Conservation (phyloP, 1,140 invertebrate genomes). For the Drosophila leontia region DNA sequence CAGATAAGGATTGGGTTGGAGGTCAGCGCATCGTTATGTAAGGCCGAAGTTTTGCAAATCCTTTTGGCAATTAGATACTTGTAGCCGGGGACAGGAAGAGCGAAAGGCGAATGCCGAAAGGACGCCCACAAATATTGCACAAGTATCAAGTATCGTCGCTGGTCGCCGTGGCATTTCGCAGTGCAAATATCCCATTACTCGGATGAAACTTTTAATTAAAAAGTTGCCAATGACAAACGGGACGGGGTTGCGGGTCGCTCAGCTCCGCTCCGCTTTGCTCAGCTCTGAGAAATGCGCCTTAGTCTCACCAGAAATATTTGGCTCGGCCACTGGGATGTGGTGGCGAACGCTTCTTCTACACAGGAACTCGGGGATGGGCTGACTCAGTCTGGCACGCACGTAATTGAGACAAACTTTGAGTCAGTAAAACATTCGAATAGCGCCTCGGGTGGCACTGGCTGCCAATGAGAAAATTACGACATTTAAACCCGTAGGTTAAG, state of each 20-base stretch:
- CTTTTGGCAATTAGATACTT: slow-evolving; percentile 82
- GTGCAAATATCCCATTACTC: slow-evolving; percentile 83
- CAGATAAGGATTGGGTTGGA: slow-evolving; percentile 19
- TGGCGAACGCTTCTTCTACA: slow-evolving; percentile 1
- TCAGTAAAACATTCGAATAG: slow-evolving; percentile 76
- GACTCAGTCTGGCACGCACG: slow-evolving; percentile 75
- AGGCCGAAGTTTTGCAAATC: slow-evolving; percentile 72
- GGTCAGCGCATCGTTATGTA: slow-evolving; percentile 68
- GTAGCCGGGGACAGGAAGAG: slow-evolving; percentile 50
- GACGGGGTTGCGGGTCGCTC: slow-evolving; percentile 24
- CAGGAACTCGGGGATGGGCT: slow-evolving; percentile 19
- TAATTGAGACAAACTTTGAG: slow-evolving; percentile 82
- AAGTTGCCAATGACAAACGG: slow-evolving; percentile 80
- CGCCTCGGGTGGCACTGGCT: slow-evolving; percentile 35
- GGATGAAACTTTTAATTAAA: slow-evolving; percentile 84
- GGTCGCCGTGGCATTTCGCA: slow-evolving; percentile 67
- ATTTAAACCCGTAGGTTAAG: slow-evolving; percentile 81
- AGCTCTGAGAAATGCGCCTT: slow-evolving; percentile 42
- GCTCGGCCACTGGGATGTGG: slow-evolving; percentile 37
- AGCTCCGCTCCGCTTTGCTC: background rate
- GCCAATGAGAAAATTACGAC: slow-evolving; percentile 81
- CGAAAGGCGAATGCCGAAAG: slow-evolving; percentile 8
- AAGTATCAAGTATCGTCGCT: slow-evolving; percentile 66
- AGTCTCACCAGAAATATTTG: slow-evolving; percentile 68
- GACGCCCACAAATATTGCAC: slow-evolving; percentile 72